These are phyloP conservation scores for Phasia obesa DNA, from an alignment of 2,888 invertebrate genomes.

Conservation along the genomic window DNA sequence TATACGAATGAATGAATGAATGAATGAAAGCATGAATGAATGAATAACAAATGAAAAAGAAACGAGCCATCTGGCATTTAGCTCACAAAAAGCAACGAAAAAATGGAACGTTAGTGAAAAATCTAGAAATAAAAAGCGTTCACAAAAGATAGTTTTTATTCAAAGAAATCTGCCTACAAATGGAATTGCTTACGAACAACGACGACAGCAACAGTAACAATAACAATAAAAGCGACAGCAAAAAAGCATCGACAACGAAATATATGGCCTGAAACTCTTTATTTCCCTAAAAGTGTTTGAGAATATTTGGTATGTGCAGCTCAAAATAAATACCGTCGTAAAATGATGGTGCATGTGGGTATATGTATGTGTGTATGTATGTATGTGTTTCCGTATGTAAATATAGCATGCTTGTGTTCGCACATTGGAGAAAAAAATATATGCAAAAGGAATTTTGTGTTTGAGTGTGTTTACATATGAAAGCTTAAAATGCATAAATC, in stretches of 20 bases:
- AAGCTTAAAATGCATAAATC: conserved; percentile 66
- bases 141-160: conserved; percentile 51
- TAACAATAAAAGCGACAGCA: too few species aligned
- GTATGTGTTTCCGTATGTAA: background rate
- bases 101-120: conserved; percentile 9
- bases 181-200: background rate
- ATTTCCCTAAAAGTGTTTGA: conserved; percentile 13
- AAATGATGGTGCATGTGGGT: background rate
- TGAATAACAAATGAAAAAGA: conserved; percentile 60
- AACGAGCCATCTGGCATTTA: conserved; percentile 50
- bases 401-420: background rate
- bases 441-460: background rate
- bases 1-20: conserved; percentile 28
- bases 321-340: conserved; percentile 16
- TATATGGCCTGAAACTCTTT: conserved; percentile 15
- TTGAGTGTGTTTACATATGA: conserved; percentile 51
- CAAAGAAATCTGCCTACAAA: conserved; percentile 31
- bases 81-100: conserved; percentile 4
- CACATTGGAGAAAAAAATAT: background rate
- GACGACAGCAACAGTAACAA: background rate
- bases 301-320: conserved; percentile 10
- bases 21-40: conserved; percentile 40
- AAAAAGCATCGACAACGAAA: conserved; percentile 4
- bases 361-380: background rate
- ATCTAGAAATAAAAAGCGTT: conserved; percentile 18